Conservation (phyloP, 2,113 vertebrate species). For the Sitta europaea region DNA sequence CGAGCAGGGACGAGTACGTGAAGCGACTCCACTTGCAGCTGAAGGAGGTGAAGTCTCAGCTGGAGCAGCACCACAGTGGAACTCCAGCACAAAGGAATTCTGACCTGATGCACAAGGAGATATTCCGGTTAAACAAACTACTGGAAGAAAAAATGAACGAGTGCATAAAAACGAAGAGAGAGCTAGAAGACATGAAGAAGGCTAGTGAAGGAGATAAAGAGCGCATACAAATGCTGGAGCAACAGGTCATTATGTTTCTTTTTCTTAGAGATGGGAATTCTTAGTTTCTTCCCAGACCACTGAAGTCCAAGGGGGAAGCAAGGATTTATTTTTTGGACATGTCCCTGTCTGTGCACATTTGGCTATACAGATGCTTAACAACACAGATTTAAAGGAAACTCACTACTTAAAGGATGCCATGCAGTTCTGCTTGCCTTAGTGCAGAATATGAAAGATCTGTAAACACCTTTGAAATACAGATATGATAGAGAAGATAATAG, state of each 20-base stretch:
- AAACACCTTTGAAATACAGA: not conserved
- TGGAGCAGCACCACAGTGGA: not conserved
- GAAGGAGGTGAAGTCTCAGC: slow-evolving; percentile 57
- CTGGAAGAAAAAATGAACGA: slow-evolving; percentile 82
- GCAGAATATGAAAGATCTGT: not conserved
- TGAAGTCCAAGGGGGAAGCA: not conserved
- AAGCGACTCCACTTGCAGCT: slow-evolving; percentile 80
- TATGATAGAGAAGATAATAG: not conserved
- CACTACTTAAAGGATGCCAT: not conserved
- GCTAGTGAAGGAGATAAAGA: slow-evolving; percentile 67
- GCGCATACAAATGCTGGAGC: slow-evolving; percentile 85
- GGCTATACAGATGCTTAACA: not conserved
- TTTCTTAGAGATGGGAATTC: not conserved
- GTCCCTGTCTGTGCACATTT: not conserved
- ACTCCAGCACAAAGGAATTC: not conserved
- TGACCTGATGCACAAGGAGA: slow-evolving; percentile 82
- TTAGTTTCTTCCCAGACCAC: not conserved
- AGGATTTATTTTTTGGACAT: not conserved
- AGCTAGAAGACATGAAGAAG: slow-evolving; percentile 63
- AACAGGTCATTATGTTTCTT: slow-evolving; percentile 80
- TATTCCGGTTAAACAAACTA: slow-evolving; percentile 81
- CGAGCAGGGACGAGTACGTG: slow-evolving; percentile 87
- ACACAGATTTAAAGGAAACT: not conserved
- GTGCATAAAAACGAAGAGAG: slow-evolving; percentile 58
- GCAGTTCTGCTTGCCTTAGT: not conserved